Evolutionary conservation across 2,888 invertebrate genomes (phyloP), one percentile per base, ranked within the genome.

Genomic region (Phragmatobia fuliginosa): DNA sequence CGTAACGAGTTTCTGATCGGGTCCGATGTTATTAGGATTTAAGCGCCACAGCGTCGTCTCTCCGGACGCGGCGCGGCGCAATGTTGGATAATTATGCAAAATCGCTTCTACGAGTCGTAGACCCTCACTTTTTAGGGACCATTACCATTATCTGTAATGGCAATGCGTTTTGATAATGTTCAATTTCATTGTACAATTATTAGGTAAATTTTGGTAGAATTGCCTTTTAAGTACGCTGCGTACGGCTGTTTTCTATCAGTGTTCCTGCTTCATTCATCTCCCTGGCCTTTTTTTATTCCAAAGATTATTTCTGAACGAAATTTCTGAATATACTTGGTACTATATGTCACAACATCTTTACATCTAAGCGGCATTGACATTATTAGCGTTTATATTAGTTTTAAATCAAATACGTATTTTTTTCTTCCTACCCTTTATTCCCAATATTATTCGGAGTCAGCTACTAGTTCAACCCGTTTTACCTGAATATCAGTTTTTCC

Each of bases 61-160:
- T 79, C 75, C 82, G 85, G 65, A 36, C 52, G 56, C 36, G 56
- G 33, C 25, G 25, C 10, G 76, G 83, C 87, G 83, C 87, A 87
- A 87, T 87, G 88, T 87, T 85, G 87, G 89, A 91, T 94, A 94
- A 95, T 95, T 95, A 94, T 95, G 94, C 94, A 92, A 94, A 95
- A 94, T 94, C 92, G 94, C 92, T 93, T 84, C 91, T 91, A 93
- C 94, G 87, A 94, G 91, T 94, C 91, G 88, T 89, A 90, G 88
- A 87, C 92, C 92, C 92, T 89, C 89, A 91, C 89, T 94, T 94
- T 94, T 94, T 92, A 91, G 88, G 90, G 89, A 82, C 81, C 93
- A 94, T 93, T 89, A 92, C 93, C 94, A 91, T 94, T 94, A 94
- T 89, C 87, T 90, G 89, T 92, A 93, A 94, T 94, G 94, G 94